Conservation (phyloP, 1,140 invertebrate genomes). For the Agrypnia vestita region DNA sequence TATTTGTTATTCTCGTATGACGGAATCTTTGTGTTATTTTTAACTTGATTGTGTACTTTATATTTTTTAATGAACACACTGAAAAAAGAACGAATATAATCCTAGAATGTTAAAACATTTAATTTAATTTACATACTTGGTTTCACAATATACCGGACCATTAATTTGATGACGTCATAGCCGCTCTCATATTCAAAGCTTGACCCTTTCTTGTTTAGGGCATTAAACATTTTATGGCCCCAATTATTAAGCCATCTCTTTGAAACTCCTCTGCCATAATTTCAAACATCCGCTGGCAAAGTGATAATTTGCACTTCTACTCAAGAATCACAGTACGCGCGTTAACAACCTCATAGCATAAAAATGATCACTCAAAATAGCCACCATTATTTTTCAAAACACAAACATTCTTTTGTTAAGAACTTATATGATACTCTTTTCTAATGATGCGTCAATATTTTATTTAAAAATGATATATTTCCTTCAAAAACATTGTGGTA, state of each 20-base stretch:
- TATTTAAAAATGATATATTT: too few relatives aligned
- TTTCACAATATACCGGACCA: not conserved
- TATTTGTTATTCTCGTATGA: too few relatives aligned
- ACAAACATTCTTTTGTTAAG: too few relatives aligned
- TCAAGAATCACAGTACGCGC: constrained; percentile 22
- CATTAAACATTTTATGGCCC: constrained; percentile 29
- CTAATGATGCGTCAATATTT: too few relatives aligned
- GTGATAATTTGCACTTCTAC: constrained; percentile 32
- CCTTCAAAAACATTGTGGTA: too few relatives aligned
- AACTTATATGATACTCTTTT: too few relatives aligned
- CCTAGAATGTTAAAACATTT: not conserved
- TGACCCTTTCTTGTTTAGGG: constrained; percentile 26
- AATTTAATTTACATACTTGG: not conserved
- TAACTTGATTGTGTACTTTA: too few relatives aligned
- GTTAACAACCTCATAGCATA: constrained; percentile 7
- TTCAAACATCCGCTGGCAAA: constrained; percentile 18
- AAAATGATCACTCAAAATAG: constrained; percentile 16
- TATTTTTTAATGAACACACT: too few relatives aligned
- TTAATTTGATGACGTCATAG: not conserved
- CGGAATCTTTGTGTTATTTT: too few relatives aligned
- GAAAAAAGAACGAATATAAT: not conserved
- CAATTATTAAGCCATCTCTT: constrained; percentile 29
- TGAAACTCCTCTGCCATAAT: constrained; percentile 34
- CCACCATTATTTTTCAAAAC: not conserved
- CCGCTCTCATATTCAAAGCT: constrained; percentile 2